These are phyloP conservation scores for Vulpes lagopus DNA, from an alignment of 2,113 vertebrate species.

Conservation along the genomic window DNA sequence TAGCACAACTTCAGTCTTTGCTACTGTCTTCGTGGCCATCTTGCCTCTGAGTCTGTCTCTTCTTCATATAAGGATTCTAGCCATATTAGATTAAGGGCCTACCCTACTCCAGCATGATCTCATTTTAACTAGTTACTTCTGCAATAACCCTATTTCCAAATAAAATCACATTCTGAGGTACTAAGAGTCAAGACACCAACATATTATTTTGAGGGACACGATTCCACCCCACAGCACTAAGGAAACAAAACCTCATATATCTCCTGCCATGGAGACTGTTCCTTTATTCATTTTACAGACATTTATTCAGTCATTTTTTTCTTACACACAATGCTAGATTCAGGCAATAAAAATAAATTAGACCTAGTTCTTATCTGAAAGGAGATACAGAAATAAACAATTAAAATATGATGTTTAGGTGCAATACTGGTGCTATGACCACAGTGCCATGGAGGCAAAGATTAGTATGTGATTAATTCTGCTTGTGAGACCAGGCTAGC, in stretches of 20 bases:
- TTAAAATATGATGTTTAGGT: not conserved
- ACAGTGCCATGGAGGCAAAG: not conserved
- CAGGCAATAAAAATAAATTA: slow-evolving; percentile 32
- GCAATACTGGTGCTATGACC: not conserved
- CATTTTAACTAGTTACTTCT: not conserved
- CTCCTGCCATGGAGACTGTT: not conserved
- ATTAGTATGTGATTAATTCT: not conserved
- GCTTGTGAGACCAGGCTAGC: not conserved
- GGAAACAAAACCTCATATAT: not conserved
- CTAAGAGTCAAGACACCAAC: not conserved
- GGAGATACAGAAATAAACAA: not conserved
- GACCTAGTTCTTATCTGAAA: not conserved
- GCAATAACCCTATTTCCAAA: not conserved
- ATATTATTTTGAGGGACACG: not conserved
- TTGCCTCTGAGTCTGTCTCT: not conserved
- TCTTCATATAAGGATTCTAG: not conserved
- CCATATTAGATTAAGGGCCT: not conserved
- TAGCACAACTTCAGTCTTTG: not conserved
- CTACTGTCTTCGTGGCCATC: not conserved
- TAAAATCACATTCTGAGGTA: not conserved
- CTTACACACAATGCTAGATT: not conserved
- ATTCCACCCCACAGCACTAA: not conserved
- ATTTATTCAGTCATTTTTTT: not conserved
- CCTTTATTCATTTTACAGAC: not conserved
- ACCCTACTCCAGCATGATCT: not conserved